Base-by-base conservation (phyloP, 2,888 invertebrate species). In the Drosophila pseudotalamancana region DNA sequence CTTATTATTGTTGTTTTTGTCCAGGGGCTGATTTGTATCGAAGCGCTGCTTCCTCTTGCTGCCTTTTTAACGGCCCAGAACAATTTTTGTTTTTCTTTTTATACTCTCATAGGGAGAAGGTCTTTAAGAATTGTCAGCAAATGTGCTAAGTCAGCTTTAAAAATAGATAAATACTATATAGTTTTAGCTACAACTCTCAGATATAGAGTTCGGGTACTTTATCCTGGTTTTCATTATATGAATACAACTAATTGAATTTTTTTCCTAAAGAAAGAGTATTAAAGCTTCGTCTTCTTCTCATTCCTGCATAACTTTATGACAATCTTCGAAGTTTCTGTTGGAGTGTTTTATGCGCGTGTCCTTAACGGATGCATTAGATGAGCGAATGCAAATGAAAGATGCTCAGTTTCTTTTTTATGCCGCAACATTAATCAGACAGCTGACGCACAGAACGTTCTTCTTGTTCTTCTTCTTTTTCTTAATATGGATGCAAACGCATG, bases 291-390 rank as follows among this genome's bases (percentile, higher is more conserved):
- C 11, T 6, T 0, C 12, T 1, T 19, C 4, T 27, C 23, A 3
- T 31, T 49, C 11, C 8, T 23, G 8, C 50, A 43, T 37, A 35
- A 25, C 60, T 72, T 68, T 67, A 77, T 65, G 75, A 63, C 69
- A 54, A 54, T 67, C 49, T 60, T 49, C 16, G 27, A 74, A 72
- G 61, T 37, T 73, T 48, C 35, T 59, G 37, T 43, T 43, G 32
- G 14, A 6, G 48, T 48, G 21, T 67, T 72, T 60, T 31, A 72
- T 60, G 60, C 37, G 23, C 39, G 35, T 65, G 60, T 69, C 59
- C 61, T 60, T 63, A 34, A 31, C 43, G 31, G 18, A 34, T 45
- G 55, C 39, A 40, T 37, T 40, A 40, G 43, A 59, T 18, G 56
- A 29, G 31, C 35, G 16, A 31, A 45, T 42, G 48, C n/a, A 48